These are phyloP conservation scores for Calonectris borealis DNA, from an alignment of 2,113 vertebrate species.

Conservation along the genomic window DNA sequence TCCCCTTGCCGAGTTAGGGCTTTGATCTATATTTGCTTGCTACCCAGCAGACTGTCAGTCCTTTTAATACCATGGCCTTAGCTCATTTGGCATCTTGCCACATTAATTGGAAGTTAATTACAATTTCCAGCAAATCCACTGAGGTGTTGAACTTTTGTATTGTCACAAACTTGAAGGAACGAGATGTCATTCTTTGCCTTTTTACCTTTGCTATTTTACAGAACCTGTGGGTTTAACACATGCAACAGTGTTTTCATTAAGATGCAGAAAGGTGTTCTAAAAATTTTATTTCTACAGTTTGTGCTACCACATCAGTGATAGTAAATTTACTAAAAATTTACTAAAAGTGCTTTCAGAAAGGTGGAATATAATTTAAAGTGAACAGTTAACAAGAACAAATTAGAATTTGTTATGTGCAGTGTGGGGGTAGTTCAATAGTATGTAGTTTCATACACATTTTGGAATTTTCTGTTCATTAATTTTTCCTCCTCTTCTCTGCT, in stretches of 20 bases:
- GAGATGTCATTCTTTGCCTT: background rate
- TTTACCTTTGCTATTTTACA: background rate
- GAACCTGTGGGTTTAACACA: background rate
- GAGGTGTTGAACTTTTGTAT: background rate
- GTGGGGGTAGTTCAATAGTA: background rate
- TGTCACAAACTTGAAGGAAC: background rate
- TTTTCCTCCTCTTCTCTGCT: background rate
- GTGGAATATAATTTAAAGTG: background rate
- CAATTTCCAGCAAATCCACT: background rate
- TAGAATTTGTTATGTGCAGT: background rate
- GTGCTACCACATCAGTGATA: background rate
- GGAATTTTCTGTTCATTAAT: background rate
- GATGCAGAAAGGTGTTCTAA: background rate
- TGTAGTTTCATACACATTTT: background rate
- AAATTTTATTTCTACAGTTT: background rate
- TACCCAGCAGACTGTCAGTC: constrained; percentile 7
- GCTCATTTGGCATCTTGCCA: constrained; percentile 26
- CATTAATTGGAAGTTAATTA: constrained; percentile 43
- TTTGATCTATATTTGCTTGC: constrained; percentile 21
- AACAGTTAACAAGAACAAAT: background rate
- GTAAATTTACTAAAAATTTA: background rate
- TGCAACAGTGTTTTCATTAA: background rate
- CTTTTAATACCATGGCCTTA: background rate
- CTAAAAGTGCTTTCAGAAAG: background rate
- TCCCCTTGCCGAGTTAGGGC: background rate